Conservation (phyloP, 2,888 invertebrate genomes). For the Saturnia japonica region DNA sequence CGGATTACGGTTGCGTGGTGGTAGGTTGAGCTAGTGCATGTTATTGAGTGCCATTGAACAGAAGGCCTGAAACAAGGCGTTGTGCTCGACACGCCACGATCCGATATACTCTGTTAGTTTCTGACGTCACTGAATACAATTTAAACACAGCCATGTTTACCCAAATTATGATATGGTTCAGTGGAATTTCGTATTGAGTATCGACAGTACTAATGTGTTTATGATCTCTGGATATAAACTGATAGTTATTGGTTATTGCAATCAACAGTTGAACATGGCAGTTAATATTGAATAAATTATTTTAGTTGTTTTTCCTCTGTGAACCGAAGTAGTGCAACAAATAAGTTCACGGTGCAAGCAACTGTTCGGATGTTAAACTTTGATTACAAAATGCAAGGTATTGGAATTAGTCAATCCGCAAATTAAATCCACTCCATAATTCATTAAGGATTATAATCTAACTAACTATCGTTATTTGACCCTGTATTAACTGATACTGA, state of each 20-base stretch:
- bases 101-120: not conserved
- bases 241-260: not conserved
- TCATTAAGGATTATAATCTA: too few species aligned
- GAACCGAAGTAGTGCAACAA: too few species aligned
- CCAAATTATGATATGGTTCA: not conserved
- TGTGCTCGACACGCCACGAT: conserved; percentile 15
- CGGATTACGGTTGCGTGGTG: not conserved
- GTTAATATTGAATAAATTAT: not conserved
- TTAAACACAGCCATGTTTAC: not conserved
- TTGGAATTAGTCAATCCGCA: too few species aligned
- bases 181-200: not conserved
- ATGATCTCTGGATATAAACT: not conserved
- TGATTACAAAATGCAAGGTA: too few species aligned
- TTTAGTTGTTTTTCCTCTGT: not conserved
- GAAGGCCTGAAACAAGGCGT: conserved; percentile 11
- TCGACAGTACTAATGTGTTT: not conserved
- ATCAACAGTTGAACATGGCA: too few species aligned
- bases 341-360: too few species aligned
- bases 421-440: too few species aligned
- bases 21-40: not conserved
- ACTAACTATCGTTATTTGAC: too few species aligned
- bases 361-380: too few species aligned
- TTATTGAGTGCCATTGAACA: conserved; percentile 3
- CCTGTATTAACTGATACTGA: too few species aligned
- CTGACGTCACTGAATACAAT: not conserved